Evolutionary conservation across 2,888 invertebrate species (phyloP), one percentile per base, ranked within the genome.

Genomic region (Tuta absoluta): DNA sequence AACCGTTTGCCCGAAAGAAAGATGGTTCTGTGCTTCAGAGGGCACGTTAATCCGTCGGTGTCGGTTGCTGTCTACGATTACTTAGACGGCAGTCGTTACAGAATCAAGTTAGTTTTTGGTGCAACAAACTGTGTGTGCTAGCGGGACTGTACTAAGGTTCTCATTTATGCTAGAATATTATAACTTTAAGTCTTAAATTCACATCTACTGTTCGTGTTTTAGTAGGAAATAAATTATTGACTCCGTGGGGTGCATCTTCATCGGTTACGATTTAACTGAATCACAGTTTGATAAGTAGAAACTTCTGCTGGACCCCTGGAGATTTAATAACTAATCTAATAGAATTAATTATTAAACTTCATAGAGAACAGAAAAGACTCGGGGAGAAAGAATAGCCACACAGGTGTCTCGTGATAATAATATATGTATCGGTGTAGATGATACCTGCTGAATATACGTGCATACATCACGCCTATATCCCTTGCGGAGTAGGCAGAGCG

Each of bases 271-370:
- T 56, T 56, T 33, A 19, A 56, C 24, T 33, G 8, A 56, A 24
- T 12, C n/a, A 7, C 17, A 33, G 33, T 24, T 56, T 56, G 56
- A 56, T 56, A 33, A n/a, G 56, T 33, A 17, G 56, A 56, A 24
- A 33, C 56, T 17, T 24, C 28, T 56, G 17, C 56, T 17, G 33
- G 56, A 60, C 45, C 45, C 60, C 60, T 17, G 45, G 3, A 23
- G 45, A 5, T 21, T 38, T 59, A 59, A 59, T 60, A 45, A 60
- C 24, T 60, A 45, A 60, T 24, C 45, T 24, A 60, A 60, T 60
- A 24, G 41, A 60, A 60, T 45, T 45, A 60, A 60, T 60, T 45
- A 60, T 60, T 60, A 21, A 41, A 33, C 10, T 10, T 12, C 60
- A 17, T 14, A 56, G 56, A 17, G 10, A n/a, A 24, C 17, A 28